Base-by-base conservation (phyloP, 2,888 invertebrate genomes). In the Plutella xylostella region DNA sequence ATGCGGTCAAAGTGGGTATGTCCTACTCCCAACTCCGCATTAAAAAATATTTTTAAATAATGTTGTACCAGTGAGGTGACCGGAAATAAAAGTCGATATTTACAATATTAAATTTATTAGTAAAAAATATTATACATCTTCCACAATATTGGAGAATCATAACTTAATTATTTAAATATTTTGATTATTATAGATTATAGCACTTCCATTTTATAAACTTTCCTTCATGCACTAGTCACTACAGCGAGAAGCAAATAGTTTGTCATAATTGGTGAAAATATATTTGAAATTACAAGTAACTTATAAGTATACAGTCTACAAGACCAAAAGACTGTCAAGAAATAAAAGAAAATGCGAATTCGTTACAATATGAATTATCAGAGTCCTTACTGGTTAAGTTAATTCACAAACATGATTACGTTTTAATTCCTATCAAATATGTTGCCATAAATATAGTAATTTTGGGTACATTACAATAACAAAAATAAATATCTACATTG, bases 71-170 rank as follows among this genome's bases (percentile, higher is more conserved):
- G 25, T 25, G 6, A 25, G 25, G 6, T 25, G 25, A 25, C 25
- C 25, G 9, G 25, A 7, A 25, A 25, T 25, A 33, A 33, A 77
- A 77, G 67, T 48, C 59, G 45, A 41, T 42, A 48, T 1, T 42
- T 82, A 82, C 75, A 82, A 80, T 83, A 83, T 82, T 83, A 83
- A 83, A 83, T 83, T 83, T 83, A 83, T 83, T 83, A 83, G 83
- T 83, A 83, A 82, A 83, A 82, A 83, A 83, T 83, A 83, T 83
- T 78, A 83, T 83, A 82, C 83, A 82, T 83, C 82, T 80, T 82
- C 83, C 83, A 80, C 79, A 82, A 80, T 80, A 79, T 79, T 77
- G 83, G 80, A 80, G 79, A 83, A 80, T 79, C 68, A 76, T 80
- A 80, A 82, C 80, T 82, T 80, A 82, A 79, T 74, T 76, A 71